Percentiles rank a stretch among this genome's conserved stretches.
Conservation (phyloP, 2,113 vertebrate species). For the Miniopterus natalensis region DNA sequence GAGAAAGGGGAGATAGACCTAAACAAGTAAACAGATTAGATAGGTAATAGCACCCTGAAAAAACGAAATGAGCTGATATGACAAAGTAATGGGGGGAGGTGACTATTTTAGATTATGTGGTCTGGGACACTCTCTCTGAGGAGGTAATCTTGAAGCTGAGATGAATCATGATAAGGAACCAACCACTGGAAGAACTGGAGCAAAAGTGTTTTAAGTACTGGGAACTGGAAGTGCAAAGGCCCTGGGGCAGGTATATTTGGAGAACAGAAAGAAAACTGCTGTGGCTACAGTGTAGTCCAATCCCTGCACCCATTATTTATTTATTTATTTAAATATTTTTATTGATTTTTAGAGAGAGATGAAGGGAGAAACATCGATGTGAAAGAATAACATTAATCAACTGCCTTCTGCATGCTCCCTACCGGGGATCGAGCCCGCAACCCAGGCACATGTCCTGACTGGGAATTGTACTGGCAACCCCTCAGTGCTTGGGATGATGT, state of each 20-base stretch:
- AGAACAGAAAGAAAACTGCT: slow-evolving; percentile 3
- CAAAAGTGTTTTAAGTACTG: neutral
- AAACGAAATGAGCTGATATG: slow-evolving; percentile 25
- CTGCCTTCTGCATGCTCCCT: neutral
- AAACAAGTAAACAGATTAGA: neutral
- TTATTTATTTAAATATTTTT: neutral
- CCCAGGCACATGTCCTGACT: neutral
- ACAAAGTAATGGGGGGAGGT: neutral
- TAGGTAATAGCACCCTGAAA: neutral
- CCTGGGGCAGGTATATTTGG: neutral
- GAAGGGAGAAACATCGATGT: neutral
- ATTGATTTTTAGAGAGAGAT: neutral
- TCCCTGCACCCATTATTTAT: neutral
- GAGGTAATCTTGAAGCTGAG: neutral
- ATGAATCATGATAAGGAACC: neutral
- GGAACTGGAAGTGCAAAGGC: neutral
- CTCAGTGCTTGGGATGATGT: neutral
- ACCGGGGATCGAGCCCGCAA: neutral
- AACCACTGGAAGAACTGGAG: neutral
- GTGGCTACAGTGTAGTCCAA: neutral
- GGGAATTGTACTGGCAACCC: neutral
- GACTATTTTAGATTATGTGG: neutral
- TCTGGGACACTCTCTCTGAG: neutral
- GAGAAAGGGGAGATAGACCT: neutral
- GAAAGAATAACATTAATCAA: neutral